phyloP scores from a whole-genome alignment of 2,797 vertebrate species.

The Darevskia nairensis region DNA sequence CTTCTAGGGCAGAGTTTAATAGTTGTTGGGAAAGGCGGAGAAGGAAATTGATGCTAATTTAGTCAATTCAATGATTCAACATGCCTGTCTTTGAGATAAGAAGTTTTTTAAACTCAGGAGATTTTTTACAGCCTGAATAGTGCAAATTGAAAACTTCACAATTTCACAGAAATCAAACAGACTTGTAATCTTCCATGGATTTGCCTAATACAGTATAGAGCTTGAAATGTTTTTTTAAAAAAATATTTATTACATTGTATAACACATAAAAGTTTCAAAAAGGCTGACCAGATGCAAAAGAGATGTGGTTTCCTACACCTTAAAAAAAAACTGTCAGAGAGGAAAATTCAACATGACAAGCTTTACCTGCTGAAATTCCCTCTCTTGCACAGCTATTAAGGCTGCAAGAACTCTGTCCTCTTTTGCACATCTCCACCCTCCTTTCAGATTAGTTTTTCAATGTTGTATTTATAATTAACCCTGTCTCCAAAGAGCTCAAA shows the following conservation, averaged over 20 bases:
- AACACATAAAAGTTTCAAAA: neutral
- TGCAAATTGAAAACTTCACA: neutral
- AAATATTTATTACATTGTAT: neutral
- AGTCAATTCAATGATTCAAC: neutral
- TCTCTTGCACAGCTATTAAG: too few relatives aligned
- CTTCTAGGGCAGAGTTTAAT: neutral
- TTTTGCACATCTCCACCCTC: too few relatives aligned
- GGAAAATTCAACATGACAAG: too few relatives aligned
- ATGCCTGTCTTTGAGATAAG: neutral
- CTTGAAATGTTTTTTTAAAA: neutral
- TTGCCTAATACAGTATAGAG: neutral
- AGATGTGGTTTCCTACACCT: too few relatives aligned
- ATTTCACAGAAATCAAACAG: neutral
- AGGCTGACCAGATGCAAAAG: too few relatives aligned
- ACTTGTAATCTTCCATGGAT: neutral
- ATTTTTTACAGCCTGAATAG: neutral
- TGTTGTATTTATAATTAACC: too few relatives aligned
- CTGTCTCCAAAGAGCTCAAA: too few relatives aligned
- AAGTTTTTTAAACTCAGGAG: neutral
- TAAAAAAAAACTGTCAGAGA: too few relatives aligned
- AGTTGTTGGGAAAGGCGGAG: neutral
- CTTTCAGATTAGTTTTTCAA: too few relatives aligned
- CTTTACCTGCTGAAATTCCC: too few relatives aligned
- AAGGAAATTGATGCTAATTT: slow-evolving; percentile 15
- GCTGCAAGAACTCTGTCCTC: too few relatives aligned